Conservation (phyloP, 2,797 vertebrate genomes). For the Pyrocephalus nanus region DNA sequence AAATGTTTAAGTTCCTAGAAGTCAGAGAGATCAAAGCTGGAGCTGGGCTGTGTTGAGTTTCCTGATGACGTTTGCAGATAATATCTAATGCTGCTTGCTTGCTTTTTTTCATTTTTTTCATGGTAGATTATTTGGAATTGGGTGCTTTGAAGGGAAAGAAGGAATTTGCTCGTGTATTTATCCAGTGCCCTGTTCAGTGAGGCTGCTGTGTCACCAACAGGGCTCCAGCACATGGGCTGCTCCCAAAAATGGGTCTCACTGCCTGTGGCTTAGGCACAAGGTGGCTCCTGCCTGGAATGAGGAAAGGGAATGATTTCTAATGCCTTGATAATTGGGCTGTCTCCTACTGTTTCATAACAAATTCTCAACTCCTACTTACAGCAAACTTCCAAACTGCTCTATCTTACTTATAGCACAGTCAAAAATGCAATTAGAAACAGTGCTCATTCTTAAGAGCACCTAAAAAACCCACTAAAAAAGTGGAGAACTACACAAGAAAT, state of each 20-base stretch:
- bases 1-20: neutral
- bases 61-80: neutral
- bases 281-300: neutral
- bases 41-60: neutral
- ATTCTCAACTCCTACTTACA: neutral
- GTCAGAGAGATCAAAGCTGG: neutral
- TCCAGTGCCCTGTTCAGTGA: neutral
- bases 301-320: neutral
- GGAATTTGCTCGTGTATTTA: neutral
- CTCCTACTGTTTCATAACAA: neutral
- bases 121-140: neutral
- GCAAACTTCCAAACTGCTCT: neutral
- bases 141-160: neutral
- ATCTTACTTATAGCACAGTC: neutral
- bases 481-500: neutral
- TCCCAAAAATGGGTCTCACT: neutral
- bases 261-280: neutral
- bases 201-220: neutral
- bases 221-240: neutral
- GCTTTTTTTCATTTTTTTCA: neutral
- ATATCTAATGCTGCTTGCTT: neutral
- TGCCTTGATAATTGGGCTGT: neutral
- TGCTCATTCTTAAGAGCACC: neutral
- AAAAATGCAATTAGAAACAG: neutral
- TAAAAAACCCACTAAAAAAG: neutral